A percentile compares a stretch with the other conserved stretches of the same genome.
Conservation (phyloP, 2,113 vertebrate species). For the Alectura lathami region DNA sequence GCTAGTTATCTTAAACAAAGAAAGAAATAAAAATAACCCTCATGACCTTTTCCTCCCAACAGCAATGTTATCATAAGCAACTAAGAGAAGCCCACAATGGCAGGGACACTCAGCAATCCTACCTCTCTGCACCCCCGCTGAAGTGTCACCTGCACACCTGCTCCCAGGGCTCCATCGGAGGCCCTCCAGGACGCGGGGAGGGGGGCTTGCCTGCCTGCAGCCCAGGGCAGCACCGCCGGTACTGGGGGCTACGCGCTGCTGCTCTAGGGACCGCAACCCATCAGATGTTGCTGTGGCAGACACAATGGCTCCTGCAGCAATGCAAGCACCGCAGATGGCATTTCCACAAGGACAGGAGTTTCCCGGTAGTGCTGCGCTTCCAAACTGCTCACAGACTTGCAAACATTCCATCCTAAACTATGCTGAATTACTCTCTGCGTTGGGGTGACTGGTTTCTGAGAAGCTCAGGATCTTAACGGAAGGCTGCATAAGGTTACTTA, state of each 20-base stretch:
- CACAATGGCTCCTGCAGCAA: accelerated
- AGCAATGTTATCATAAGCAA: background rate
- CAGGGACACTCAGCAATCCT: background rate
- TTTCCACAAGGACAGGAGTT: background rate
- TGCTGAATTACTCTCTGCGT: background rate
- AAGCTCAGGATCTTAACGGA: background rate
- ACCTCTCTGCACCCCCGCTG: background rate
- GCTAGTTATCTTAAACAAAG: background rate
- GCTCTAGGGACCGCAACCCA: background rate
- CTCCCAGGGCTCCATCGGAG: too few species aligned
- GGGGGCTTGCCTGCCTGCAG: background rate
- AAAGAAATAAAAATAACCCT: background rate
- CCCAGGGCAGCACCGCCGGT: background rate
- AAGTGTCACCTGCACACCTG: too few species aligned
- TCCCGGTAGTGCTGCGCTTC: background rate
- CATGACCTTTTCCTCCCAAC: background rate
- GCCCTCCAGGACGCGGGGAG: background rate
- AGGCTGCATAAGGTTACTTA: background rate
- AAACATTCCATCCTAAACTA: too few species aligned
- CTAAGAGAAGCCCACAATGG: background rate
- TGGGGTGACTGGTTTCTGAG: background rate
- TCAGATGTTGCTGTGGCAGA: background rate
- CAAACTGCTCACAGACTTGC: background rate
- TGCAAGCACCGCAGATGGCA: background rate
- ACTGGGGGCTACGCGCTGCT: background rate